These are phyloP conservation scores for Beroe ovata DNA, from an alignment of 37 sponge, comb jelly and placozoan genomes.

Conservation along the genomic window DNA sequence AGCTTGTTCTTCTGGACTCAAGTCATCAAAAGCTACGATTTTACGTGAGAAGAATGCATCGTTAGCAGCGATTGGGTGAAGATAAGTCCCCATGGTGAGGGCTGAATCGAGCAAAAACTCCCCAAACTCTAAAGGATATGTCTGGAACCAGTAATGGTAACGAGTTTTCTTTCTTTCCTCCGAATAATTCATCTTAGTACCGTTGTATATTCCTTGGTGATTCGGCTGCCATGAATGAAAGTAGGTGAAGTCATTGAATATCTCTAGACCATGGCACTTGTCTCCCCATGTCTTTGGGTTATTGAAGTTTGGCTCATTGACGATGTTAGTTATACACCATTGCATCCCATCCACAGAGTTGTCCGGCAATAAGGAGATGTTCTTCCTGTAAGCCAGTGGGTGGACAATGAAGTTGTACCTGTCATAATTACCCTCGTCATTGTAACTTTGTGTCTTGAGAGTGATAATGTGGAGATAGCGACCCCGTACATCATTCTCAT, in stretches of 20 bases:
- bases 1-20: background rate
- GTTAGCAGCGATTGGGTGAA: background rate
- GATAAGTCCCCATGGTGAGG: background rate
- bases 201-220: background rate
- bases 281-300: background rate
- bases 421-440: background rate
- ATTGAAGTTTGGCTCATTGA: background rate
- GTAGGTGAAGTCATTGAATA: background rate
- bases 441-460: background rate
- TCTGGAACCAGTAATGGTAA: background rate
- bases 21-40: background rate
- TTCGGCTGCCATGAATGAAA: background rate
- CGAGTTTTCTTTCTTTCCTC: background rate
- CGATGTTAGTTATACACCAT: background rate
- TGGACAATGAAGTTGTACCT: background rate
- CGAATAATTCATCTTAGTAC: background rate
- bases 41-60: background rate
- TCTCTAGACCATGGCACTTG: background rate
- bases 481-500: background rate
- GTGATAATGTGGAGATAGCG: background rate
- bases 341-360: background rate
- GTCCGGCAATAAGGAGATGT: background rate
- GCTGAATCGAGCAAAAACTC: background rate
- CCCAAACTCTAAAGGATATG: background rate
- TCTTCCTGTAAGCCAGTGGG: background rate